Evolutionary conservation across 2,113 vertebrate species (phyloP), one percentile per base, ranked within the genome.

Genomic region (Rhabdornis inornatus): DNA sequence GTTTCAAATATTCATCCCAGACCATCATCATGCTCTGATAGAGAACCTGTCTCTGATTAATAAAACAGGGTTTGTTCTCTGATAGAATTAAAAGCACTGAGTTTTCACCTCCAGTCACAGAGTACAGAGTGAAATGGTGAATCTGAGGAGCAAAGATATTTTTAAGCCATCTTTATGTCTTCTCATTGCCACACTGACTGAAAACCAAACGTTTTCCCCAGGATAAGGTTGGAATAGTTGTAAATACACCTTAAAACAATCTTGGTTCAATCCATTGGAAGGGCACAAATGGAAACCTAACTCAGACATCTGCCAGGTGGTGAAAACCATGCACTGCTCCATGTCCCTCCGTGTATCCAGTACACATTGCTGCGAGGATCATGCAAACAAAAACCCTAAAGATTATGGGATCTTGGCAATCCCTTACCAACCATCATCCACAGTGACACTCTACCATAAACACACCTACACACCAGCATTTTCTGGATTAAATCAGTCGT

Each of bases 291-390:
- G 35, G 60, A 84, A 52, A 69, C 14, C 24, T 22, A 11, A 20
- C 57, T 69, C 55, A 33, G 44, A 27, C 17, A 40, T 5, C 24
- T 56, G 15, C 50, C 59, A 22, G 4, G 35, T 10, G n/a, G 5
- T 40, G 25, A 31, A 47, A 70, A 8, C 20, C n/a, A 5, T 25
- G 47, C 22, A 1, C 15, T 57, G 15, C 7, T 61, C 40, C 10
- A 0, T 15, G 20, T 56, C 35, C 50, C n/a, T 82, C n/a, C 30
- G 7, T 3, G 7, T 3, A 15, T 4, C 35, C 47, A 19, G 60
- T 3, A 2, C 40, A 42, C 1, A 0, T 15, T 21, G 4, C 49
- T 57, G 55, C 3, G 50, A 69, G 59, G 20, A 9, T 31, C 28
- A 37, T 6, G 19, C 30, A 47, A 52, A 59, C 6, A 55, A 47